Percentiles rank a stretch among this genome's conserved stretches.
phyloP scores from a whole-genome alignment of 2,888 invertebrate species.

The Geophilus truncorum region DNA sequence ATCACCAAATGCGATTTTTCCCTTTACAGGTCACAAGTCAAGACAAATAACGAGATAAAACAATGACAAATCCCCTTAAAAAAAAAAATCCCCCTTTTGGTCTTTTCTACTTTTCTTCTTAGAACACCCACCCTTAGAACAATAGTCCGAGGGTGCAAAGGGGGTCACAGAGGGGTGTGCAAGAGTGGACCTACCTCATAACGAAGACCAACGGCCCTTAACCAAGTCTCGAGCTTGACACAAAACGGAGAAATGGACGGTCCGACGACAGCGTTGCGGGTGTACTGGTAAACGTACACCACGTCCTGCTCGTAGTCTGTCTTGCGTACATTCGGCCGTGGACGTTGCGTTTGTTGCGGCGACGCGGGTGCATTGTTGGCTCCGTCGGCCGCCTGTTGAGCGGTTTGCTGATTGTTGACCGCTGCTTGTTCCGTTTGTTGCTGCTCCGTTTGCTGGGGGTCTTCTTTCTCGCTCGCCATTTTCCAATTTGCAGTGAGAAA shows the following conservation, averaged over 20 bases:
- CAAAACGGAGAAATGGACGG: constrained; percentile 89
- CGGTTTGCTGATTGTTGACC: constrained; percentile 12
- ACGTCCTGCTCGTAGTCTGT: constrained; percentile 83
- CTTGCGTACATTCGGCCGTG: constrained; percentile 69
- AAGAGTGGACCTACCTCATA: constrained; percentile 71
- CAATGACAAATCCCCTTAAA: too few relatives aligned
- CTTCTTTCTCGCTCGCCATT: neutral
- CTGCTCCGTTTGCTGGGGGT: constrained; percentile 28
- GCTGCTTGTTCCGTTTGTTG: constrained; percentile 6
- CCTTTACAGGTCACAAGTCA: too few relatives aligned
- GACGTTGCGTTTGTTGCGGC: constrained; percentile 30
- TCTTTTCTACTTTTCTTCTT: too few relatives aligned
- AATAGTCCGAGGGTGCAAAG: neutral
- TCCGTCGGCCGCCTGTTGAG: neutral
- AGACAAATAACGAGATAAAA: too few relatives aligned
- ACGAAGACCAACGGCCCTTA: constrained; percentile 81
- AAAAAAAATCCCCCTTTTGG: too few relatives aligned
- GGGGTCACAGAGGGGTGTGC: neutral
- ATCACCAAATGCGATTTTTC: too few relatives aligned
- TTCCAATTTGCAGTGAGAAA: too few relatives aligned
- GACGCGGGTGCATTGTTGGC: neutral
- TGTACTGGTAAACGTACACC: constrained; percentile 90
- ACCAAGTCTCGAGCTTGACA: constrained; percentile 93
- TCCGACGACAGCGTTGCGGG: constrained; percentile 72
- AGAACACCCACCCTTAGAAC: too few relatives aligned